Evolutionary conservation across 1,140 invertebrate species (phyloP).

Genomic region (Popillia japonica): DNA sequence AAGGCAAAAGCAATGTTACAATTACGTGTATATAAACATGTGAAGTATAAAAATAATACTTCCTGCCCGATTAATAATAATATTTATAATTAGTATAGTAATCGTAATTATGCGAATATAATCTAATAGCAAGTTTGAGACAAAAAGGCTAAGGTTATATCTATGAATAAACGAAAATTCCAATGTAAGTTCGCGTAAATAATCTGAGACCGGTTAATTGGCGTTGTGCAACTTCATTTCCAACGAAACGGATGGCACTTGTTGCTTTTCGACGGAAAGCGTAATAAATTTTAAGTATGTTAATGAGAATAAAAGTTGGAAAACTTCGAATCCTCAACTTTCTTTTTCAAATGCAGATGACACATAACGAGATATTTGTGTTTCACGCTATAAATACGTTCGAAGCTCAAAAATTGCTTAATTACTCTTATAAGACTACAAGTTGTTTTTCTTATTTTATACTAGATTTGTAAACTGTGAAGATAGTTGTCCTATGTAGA

Average conservation of each 20-base stretch:
- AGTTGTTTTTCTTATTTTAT: too few relatives aligned
- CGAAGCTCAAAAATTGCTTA: background rate
- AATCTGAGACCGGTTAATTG: slow-evolving; percentile 11
- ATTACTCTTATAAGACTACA: background rate
- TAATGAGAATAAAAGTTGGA: slow-evolving; percentile 24
- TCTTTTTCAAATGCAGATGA: background rate
- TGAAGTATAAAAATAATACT: too few relatives aligned
- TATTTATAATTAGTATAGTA: too few relatives aligned
- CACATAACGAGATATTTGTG: background rate
- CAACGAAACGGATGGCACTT: slow-evolving; percentile 7
- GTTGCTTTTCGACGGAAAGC: slow-evolving; percentile 21
- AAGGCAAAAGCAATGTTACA: too few relatives aligned
- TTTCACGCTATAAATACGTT: background rate
- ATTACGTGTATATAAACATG: too few relatives aligned
- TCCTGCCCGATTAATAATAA: too few relatives aligned
- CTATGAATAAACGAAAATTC: background rate
- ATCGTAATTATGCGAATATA: too few relatives aligned
- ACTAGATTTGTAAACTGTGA: too few relatives aligned
- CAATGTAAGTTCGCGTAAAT: background rate
- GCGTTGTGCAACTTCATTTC: slow-evolving; percentile 9
- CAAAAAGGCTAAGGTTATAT: background rate
- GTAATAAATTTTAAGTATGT: slow-evolving; percentile 32
- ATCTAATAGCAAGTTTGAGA: too few relatives aligned
- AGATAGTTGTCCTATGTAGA: too few relatives aligned
- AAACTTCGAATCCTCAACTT: background rate